phyloP scores from a whole-genome alignment of 30 jellyfish, hydroid and myxozoan genomes.

The Rhopilema esculentum region DNA sequence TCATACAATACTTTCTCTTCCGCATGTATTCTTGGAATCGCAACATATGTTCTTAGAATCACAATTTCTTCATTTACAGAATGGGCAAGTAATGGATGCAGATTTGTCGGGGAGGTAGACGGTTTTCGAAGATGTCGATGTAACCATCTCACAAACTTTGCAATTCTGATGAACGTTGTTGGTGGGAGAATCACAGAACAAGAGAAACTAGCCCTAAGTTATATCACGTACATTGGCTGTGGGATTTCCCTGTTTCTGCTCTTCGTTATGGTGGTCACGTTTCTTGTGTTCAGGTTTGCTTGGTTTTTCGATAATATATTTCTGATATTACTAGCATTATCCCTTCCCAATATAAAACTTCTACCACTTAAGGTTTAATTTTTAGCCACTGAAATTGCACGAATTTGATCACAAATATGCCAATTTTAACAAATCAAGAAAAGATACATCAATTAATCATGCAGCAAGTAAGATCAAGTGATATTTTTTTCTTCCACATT shows the following conservation, averaged over 20 bases:
- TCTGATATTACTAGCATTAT: neutral
- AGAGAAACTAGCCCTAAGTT: constrained; percentile 42
- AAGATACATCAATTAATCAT: no score
- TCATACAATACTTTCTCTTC: no score
- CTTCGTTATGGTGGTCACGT: constrained; percentile 27
- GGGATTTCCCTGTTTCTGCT: constrained; percentile 61
- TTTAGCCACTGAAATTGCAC: no score
- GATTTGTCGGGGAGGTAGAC: constrained; percentile 18
- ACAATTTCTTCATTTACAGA: neutral
- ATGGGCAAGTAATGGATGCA: constrained; percentile 73
- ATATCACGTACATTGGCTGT: constrained; percentile 64
- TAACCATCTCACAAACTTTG: constrained; percentile 74
- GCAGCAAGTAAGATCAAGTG: no score
- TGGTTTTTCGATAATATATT: neutral
- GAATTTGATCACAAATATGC: neutral
- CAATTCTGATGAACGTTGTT: constrained; percentile 61
- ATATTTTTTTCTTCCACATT: no score
- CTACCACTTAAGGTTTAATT: no score
- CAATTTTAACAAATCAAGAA: no score
- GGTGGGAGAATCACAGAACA: constrained; percentile 8
- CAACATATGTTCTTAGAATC: neutral
- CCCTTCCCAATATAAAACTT: neutral
- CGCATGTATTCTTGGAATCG: no score
- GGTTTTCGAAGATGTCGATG: constrained; percentile 53
- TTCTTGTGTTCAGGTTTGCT: constrained; percentile 48